Conservation (phyloP, 2,113 vertebrate species). For the Scomber japonicus region DNA sequence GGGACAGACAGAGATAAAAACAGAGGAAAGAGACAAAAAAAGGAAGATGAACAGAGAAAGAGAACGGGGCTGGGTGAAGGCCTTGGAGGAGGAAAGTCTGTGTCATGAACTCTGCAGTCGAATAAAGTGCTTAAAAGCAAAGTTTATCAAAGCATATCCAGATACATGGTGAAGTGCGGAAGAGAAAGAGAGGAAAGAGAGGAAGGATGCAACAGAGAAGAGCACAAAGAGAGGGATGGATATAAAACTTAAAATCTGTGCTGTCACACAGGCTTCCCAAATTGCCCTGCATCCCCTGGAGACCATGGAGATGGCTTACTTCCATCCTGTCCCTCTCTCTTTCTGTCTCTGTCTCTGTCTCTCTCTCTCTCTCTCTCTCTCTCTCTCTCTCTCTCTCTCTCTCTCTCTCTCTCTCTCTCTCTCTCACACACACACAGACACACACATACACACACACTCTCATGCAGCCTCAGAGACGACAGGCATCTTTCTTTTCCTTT, state of each 20-base stretch:
- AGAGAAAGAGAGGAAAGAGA: not conserved
- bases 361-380: not conserved
- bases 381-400: too few species aligned
- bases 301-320: constrained; percentile 32
- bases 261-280: constrained; percentile 42
- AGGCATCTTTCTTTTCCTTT: constrained; percentile 5
- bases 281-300: constrained; percentile 36
- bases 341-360: not conserved
- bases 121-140: constrained; percentile 58
- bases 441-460: constrained; percentile 6
- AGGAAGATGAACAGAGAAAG: constrained; percentile 2
- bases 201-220: not conserved
- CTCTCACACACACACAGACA: not conserved
- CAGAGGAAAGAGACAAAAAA: not conserved
- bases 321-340: constrained; percentile 1
- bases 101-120: constrained; percentile 22
- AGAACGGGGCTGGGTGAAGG: not conserved
- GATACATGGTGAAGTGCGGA: not conserved
- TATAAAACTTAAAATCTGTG: constrained; percentile 42
- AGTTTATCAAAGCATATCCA: constrained; percentile 51
- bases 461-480: not conserved
- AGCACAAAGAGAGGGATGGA: constrained; percentile 6
- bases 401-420: not conserved
- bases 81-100: not conserved
- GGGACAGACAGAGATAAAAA: constrained; percentile 26